Percentiles rank a stretch among this genome's conserved stretches.
Conservation (phyloP, 2,113 vertebrate species). For the Eidolon helvum region DNA sequence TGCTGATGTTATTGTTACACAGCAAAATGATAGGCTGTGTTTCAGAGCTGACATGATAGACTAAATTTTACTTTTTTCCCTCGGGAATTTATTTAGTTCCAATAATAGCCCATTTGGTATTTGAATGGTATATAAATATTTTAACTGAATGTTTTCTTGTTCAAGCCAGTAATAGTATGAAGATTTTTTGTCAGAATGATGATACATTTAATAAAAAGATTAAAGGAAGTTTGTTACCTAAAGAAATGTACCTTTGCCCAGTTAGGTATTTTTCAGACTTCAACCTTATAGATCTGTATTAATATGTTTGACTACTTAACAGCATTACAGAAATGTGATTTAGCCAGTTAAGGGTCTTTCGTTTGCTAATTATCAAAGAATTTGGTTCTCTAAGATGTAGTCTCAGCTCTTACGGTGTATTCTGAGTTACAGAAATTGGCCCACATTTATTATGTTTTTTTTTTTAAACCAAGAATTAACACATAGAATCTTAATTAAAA, state of each 20-base stretch:
- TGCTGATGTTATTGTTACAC: background rate
- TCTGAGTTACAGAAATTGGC: background rate
- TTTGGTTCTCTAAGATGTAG: background rate
- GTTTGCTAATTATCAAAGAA: background rate
- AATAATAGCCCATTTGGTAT: background rate
- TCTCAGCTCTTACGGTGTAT: background rate
- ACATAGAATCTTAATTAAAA: background rate
- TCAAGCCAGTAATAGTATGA: background rate
- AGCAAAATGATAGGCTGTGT: background rate
- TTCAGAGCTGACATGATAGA: background rate
- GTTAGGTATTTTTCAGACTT: background rate
- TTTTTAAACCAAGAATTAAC: background rate
- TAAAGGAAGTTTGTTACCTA: background rate
- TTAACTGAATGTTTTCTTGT: background rate
- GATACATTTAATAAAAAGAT: background rate
- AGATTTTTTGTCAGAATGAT: background rate
- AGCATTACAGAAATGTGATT: background rate
- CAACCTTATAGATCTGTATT: background rate
- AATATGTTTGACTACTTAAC: background rate
- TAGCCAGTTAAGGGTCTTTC: background rate
- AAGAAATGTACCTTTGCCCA: background rate
- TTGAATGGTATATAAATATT: background rate
- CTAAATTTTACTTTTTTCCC: background rate
- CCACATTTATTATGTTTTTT: background rate
- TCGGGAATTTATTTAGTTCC: background rate